Base-by-base conservation (phyloP, 2,113 vertebrate genomes). In the Oenanthe oenanthe region DNA sequence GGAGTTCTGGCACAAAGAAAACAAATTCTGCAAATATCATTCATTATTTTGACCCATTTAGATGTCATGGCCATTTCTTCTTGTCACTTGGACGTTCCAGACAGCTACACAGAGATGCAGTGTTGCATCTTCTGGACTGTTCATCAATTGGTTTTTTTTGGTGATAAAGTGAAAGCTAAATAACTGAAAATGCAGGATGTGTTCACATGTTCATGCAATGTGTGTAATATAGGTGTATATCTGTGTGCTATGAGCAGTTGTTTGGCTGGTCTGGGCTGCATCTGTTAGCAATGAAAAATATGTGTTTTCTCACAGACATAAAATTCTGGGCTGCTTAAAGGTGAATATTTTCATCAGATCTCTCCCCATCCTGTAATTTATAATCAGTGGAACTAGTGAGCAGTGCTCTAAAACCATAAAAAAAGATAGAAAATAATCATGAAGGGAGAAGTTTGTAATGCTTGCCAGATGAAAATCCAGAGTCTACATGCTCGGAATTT, bases 241-340 rank as follows among this genome's bases (percentile, higher is more conserved):
- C 70, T 11, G 2, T 84, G 70, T 38, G 51, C 61, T 91, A 8
- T 48, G 71, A 68, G 82, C 4, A 7, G 72, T 95, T 81, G 89
- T 66, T 96, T 96, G 96, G 78, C 96, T 92, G 24, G 54, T 94
- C 58, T 80, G 48, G 43, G 14, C 58, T 42, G 94, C 97, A 98
- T 98, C 97, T 98, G 97, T 97, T 97, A 97, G 88, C 93, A 98
- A 98, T 97, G 97, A 98, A 92, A 97, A 97, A 96, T 88, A 96
- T 81, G 71, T 93, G 96, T 97, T 95, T 96, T 97, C 95, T 85
- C 95, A 97, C 92, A 95, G 94, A 91, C 83, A 96, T 93, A 94
- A 97, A 97, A 96, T 95, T 96, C 91, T 88, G 95, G 93, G 92
- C 94, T 87, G 85, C 94, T 96, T 90, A 94, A 94, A 97, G 92